Base-by-base conservation (phyloP, 2,888 invertebrate genomes). In the Stenchaetothrips biformis region DNA sequence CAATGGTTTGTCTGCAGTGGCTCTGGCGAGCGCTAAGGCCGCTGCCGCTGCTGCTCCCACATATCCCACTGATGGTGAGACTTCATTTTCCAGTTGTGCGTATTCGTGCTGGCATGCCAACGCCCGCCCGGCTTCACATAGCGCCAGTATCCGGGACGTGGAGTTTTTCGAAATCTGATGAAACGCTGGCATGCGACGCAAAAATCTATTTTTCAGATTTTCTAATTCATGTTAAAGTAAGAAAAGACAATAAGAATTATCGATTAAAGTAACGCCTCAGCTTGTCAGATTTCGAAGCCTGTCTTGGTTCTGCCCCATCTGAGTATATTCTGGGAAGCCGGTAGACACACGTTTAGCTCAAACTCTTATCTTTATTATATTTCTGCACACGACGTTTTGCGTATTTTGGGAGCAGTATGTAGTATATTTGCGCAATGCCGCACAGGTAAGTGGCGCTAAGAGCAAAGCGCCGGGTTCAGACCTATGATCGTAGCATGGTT, bases 1-100 rank as follows among this genome's bases (percentile, higher is more conserved):
- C 53, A 53, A 53, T 74, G 67, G 21, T 74, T 74, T 74, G 67
- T 74, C 67, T 74, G 67, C 67, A 74, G 67, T 74, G 67, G 67
- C 67, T 13, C 53, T 18, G 18, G 53, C 53, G 67, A 21, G 11
- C 21, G 67, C 67, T 74, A 74, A 74, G 67, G 37, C 18, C 59
- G 25, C 67, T 74, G 67, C 21, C 67, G 67, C 67, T 16, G 25
- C 67, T 74, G 67, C 21, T 25, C 21, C 67, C 67, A 9, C 21
- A 25, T 74, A 74, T 25, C n/a, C 21, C 67, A 74, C 25, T 11
- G 67, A 74, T 74, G 67, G 67, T 74, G 67, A 74, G 67, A 74
- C 67, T 25, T 74, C 67, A 74, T 7, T 74, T 74, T 37, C 37
- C 37, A 37, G 37, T 37, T 53, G 53, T 53, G 53, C 53, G 53